Conservation (phyloP, 2,797 vertebrate genomes). For the Odontamblyopus lacepedii region DNA sequence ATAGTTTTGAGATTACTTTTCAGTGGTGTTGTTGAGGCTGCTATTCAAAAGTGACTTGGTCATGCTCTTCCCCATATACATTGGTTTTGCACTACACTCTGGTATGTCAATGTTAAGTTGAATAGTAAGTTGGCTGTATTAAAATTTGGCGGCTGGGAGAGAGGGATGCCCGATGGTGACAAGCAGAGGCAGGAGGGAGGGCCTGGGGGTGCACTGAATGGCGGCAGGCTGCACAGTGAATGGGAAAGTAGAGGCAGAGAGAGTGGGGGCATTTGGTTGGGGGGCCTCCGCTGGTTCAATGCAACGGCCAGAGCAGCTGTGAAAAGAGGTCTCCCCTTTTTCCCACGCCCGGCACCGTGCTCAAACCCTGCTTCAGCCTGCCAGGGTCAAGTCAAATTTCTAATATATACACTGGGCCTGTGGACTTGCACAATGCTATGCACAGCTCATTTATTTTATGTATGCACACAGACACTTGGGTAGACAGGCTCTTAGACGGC, state of each 20-base stretch:
- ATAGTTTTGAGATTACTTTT: neutral
- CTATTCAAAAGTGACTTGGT: slow-evolving; percentile 23
- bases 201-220: slow-evolving; percentile 75
- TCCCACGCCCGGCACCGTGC: slow-evolving; percentile 88
- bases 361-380: slow-evolving; percentile 80
- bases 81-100: slow-evolving; percentile 60
- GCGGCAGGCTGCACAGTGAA: slow-evolving; percentile 78
- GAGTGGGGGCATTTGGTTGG: slow-evolving; percentile 36
- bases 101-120: slow-evolving; percentile 78
- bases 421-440: slow-evolving; percentile 80
- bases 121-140: slow-evolving; percentile 81
- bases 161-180: slow-evolving; percentile 68
- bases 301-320: slow-evolving; percentile 89
- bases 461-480: slow-evolving; percentile 79
- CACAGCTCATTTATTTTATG: slow-evolving; percentile 85
- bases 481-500: slow-evolving; percentile 57
- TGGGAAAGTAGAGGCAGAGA: slow-evolving; percentile 69
- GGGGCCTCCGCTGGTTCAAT: slow-evolving; percentile 85
- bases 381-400: slow-evolving; percentile 88
- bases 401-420: slow-evolving; percentile 86
- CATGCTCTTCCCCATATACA: slow-evolving; percentile 23
- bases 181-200: slow-evolving; percentile 67
- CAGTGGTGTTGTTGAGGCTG: slow-evolving; percentile 14
- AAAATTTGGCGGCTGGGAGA: slow-evolving; percentile 51
- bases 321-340: slow-evolving; percentile 92